Evolutionary conservation across 2,113 vertebrate genomes (phyloP), one percentile per base, ranked within the genome.

Genomic region (Oncorhynchus keta): DNA sequence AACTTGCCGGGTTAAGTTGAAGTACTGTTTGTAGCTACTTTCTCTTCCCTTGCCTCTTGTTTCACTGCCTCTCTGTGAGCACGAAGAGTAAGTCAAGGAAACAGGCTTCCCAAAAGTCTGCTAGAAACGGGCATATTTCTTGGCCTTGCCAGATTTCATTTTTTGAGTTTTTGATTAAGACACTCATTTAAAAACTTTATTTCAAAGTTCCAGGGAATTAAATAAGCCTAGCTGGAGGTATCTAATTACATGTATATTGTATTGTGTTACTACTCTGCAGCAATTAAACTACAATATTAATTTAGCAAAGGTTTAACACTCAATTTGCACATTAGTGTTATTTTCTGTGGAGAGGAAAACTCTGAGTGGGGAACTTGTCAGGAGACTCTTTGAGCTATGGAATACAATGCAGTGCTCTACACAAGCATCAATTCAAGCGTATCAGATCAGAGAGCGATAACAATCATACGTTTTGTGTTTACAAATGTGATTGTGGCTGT

Each of bases 221-320:
- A 57, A 28, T 61, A 71, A 70, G 59, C 73, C 57, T 30, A 72
- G 62, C 70, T 75, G 70, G 51, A 32, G 49, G 48, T 65, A 30
- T 55, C 24, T 62, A 77, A 67, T 81, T 83, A 74, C 71, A 78
- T 49, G 9, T 45, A 45, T 16, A 55, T 55, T 71, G 71, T 70
- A 62, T 11, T 26, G 59, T 69, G 74, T 76, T 76, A 66, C 70
- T 71, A 59, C 71, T 72, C 64, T 64, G 68, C 57, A 70, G 77
- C 74, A 75, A 83, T 83, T 83, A 81, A 39, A 62, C 39, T 59
- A 78, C 74, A 74, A 80, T 81, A 77, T 83, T 83, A 72, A 83
- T 81, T 83, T 79, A 79, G 73, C 48, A 62, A 70, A 80, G 74
- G 71, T 69, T 81, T 81, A 68, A 85, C 73, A 76, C 78, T 66